Conservation (phyloP, 2,797 vertebrate species). For the Ctenochaetus hawaiiensis region DNA sequence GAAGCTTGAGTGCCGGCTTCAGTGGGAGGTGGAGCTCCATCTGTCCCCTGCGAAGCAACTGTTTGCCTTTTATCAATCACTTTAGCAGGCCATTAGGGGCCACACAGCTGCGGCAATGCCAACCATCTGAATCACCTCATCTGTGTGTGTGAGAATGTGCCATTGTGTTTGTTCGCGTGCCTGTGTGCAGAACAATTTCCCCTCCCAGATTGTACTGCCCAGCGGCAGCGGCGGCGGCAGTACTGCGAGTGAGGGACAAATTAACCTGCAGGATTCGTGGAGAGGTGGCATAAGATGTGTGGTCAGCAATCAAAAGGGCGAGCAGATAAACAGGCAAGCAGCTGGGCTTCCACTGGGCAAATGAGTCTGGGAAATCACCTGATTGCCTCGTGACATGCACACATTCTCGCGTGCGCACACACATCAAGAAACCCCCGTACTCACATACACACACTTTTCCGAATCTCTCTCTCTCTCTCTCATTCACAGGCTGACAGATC, state of each 20-base stretch:
- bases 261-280: slow-evolving; percentile 72
- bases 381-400: slow-evolving; percentile 48
- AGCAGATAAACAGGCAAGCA: slow-evolving; percentile 74
- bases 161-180: slow-evolving; percentile 51
- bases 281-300: slow-evolving; percentile 73
- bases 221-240: slow-evolving; percentile 30
- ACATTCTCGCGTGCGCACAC: slow-evolving; percentile 8
- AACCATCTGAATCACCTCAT: slow-evolving; percentile 72
- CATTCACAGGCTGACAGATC: slow-evolving; percentile 56
- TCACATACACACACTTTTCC: neutral
- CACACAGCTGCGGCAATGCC: slow-evolving; percentile 74
- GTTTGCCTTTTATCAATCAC: slow-evolving; percentile 83
- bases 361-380: slow-evolving; percentile 69
- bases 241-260: slow-evolving; percentile 51
- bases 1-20: slow-evolving; percentile 61
- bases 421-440: slow-evolving; percentile 27
- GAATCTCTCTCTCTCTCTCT: slow-evolving; percentile 30
- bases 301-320: slow-evolving; percentile 74
- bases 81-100: slow-evolving; percentile 76
- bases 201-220: slow-evolving; percentile 49
- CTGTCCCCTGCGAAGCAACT: slow-evolving; percentile 71
- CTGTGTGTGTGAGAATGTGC: slow-evolving; percentile 54
- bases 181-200: slow-evolving; percentile 39
- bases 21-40: slow-evolving; percentile 72
- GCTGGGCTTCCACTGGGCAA: slow-evolving; percentile 70